Conservation (phyloP, 2,113 vertebrate genomes). For the Sebastes schlegelii region DNA sequence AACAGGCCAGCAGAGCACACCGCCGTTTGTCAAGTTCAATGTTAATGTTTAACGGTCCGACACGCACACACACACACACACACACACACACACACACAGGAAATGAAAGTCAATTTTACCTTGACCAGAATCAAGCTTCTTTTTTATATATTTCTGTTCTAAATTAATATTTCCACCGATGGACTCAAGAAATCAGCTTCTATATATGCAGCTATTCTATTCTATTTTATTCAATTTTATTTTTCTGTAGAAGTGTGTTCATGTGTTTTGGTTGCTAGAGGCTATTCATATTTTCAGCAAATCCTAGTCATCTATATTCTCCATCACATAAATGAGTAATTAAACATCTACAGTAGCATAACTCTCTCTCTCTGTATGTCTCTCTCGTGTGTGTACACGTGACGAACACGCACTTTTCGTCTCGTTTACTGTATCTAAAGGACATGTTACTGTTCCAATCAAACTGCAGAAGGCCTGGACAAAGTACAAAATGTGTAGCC, state of each 20-base stretch:
- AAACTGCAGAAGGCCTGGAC: not conserved
- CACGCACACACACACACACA: slow-evolving; percentile 30
- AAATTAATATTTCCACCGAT: not conserved
- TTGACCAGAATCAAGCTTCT: not conserved
- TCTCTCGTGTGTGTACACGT: not conserved
- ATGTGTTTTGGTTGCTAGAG: too few relatives aligned
- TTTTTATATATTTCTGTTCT: not conserved
- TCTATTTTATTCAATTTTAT: not conserved
- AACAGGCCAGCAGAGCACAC: slow-evolving; percentile 69
- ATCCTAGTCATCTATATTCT: not conserved
- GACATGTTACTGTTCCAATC: not conserved
- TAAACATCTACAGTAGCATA: not conserved
- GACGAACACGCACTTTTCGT: not conserved
- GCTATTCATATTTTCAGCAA: not conserved
- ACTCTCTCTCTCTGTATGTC: not conserved
- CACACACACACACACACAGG: slow-evolving; percentile 33
- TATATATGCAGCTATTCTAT: not conserved
- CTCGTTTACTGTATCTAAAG: not conserved
- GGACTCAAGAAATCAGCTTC: not conserved
- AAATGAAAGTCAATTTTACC: slow-evolving; percentile 6
- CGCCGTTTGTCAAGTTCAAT: slow-evolving; percentile 82
- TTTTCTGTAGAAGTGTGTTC: not conserved
- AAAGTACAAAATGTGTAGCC: not conserved
- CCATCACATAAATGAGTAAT: not conserved
- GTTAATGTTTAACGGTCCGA: slow-evolving; percentile 68